Evolutionary conservation across 2,888 invertebrate species (phyloP).

Genomic region (Isoperla grammatica): DNA sequence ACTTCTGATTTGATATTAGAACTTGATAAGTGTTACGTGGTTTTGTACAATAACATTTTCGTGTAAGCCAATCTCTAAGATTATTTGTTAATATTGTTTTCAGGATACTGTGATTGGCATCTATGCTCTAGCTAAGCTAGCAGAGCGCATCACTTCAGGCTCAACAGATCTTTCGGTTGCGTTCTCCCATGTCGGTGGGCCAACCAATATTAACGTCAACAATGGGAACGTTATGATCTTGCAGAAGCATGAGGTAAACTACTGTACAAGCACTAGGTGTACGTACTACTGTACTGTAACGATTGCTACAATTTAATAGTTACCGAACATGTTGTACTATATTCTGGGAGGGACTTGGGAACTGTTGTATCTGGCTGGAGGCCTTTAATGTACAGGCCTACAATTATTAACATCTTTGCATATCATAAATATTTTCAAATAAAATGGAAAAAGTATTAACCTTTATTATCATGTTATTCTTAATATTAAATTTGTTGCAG

Average conservation of each 20-base stretch:
- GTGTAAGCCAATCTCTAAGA: not conserved
- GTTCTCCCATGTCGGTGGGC: conserved; percentile 46
- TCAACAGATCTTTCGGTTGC: conserved; percentile 48
- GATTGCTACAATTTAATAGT: not conserved
- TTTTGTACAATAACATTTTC: no score
- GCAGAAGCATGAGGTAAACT: conserved; percentile 67
- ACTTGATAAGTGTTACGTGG: no score
- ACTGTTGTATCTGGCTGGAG: no score
- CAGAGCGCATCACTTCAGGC: conserved; percentile 51
- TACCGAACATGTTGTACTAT: not conserved
- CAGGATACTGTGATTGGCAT: conserved; percentile 71
- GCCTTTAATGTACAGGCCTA: no score
- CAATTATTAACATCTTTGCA: no score
- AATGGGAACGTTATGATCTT: conserved; percentile 73
- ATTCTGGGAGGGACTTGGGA: no score
- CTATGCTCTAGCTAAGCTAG: conserved; percentile 62
- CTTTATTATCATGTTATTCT: no score
- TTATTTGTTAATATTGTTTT: not conserved
- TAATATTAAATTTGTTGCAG: conserved; percentile 36
- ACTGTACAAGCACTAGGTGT: not conserved
- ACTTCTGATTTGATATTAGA: no score
- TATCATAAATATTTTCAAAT: no score
- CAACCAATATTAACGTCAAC: conserved; percentile 57
- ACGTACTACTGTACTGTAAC: no score
- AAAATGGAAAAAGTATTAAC: no score